Percentiles rank a stretch among this genome's conserved stretches.
Conservation (phyloP, 2,113 vertebrate genomes). For the Peromyscus maniculatus region DNA sequence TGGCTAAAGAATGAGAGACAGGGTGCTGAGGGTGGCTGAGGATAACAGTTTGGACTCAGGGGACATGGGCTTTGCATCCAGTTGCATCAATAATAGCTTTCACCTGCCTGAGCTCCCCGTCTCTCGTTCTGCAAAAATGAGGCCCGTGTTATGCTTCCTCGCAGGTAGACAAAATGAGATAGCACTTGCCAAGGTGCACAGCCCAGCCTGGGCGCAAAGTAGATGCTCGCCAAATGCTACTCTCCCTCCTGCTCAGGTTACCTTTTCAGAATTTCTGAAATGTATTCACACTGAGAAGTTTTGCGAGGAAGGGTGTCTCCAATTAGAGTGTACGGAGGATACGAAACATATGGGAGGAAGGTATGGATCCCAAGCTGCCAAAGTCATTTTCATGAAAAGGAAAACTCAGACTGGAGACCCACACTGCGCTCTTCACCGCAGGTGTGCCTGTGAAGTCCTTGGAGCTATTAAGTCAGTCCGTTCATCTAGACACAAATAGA, state of each 20-base stretch:
- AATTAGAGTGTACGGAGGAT: slow-evolving; percentile 16
- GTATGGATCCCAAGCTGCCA: slow-evolving; percentile 73
- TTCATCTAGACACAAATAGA: slow-evolving; percentile 30
- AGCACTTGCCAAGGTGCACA: not conserved
- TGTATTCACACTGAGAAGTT: not conserved
- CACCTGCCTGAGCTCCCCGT: not conserved
- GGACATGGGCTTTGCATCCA: not conserved
- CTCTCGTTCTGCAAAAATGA: not conserved
- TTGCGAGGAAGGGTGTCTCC: slow-evolving; percentile 53
- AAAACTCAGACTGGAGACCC: slow-evolving; percentile 31
- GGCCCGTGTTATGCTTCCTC: not conserved
- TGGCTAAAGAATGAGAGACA: not conserved
- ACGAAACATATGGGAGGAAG: slow-evolving; percentile 72
- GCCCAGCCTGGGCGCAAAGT: not conserved
- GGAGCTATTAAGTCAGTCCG: not conserved
- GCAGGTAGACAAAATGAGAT: not conserved
- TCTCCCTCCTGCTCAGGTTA: slow-evolving; percentile 52
- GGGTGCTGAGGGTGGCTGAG: not conserved
- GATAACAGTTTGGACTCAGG: not conserved
- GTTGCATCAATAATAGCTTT: accelerated
- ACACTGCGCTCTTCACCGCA: not conserved
- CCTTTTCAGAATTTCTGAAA: slow-evolving; percentile 57
- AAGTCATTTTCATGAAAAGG: slow-evolving; percentile 30
- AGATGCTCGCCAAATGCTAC: not conserved
- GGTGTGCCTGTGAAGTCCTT: slow-evolving; percentile 2